phyloP scores from a whole-genome alignment of 2,113 vertebrate species.

The Geococcyx californianus region DNA sequence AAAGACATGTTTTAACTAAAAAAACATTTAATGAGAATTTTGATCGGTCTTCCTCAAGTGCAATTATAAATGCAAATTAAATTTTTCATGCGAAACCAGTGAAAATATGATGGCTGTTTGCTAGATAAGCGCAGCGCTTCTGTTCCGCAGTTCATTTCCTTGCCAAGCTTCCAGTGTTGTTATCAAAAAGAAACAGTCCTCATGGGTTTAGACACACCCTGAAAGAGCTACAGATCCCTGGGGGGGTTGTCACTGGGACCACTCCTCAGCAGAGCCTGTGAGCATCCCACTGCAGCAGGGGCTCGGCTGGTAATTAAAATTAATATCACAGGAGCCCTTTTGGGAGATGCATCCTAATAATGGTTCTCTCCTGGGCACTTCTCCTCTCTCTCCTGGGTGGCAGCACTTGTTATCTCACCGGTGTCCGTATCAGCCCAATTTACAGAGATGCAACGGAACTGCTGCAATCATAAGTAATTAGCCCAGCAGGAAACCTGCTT shows the following conservation, averaged over 20 bases:
- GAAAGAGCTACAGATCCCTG: fast-evolving
- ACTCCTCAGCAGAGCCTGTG: neutral
- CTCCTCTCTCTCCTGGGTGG: neutral
- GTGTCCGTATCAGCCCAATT: fast-evolving
- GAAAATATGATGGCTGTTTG: neutral
- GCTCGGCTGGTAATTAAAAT: fast-evolving
- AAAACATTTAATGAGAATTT: neutral
- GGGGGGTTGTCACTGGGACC: fast-evolving
- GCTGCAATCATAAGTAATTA: neutral
- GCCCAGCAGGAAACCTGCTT: neutral
- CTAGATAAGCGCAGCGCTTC: neutral
- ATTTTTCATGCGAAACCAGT: neutral
- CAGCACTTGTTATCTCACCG: neutral
- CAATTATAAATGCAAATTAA: constrained; percentile 11
- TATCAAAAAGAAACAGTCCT: neutral
- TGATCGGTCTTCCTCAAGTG: neutral
- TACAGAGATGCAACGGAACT: fast-evolving
- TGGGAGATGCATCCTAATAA: fast-evolving
- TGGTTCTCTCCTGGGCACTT: neutral
- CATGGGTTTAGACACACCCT: neutral
- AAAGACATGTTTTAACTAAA: neutral
- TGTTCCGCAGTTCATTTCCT: neutral
- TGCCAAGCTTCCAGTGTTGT: neutral
- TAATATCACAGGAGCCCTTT: fast-evolving
- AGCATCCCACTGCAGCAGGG: neutral